Base-by-base conservation (phyloP, 2,797 vertebrate genomes). In the Lycodopsis pacificus region DNA sequence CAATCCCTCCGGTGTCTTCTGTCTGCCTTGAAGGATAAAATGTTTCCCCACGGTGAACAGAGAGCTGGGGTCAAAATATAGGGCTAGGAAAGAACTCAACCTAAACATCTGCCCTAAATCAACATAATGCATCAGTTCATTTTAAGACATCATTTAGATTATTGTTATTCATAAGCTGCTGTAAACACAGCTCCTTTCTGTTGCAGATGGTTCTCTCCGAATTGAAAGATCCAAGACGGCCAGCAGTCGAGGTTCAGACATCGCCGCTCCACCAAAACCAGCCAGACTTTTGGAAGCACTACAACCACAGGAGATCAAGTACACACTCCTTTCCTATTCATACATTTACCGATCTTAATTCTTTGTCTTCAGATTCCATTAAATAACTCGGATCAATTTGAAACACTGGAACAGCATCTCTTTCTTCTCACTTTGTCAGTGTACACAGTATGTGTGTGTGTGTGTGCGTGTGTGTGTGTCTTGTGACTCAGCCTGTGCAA, bases 401-500 rank as follows among this genome's bases (percentile, higher is more conserved):
- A 82, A 68, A 77, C 44, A 54, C 34, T 8, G 25, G 13, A 22
- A n/a, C 38, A 71, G 57, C 71, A 30, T n/a, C 22, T 17, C 13
- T 46, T 20, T 32, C 19, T 27, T 38, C 17, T 59, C 54, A 6
- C 2, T 53, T 20, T 44, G 0, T 40, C 27, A 8, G 46, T 25
- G n/a, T 78, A 13, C 73, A 27, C 70, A 57, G 19, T 49, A 15
- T 42, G 5, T 54, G 14, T 32, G 46, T 76, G 62, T 67, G 46
- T 76, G 72, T 61, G 27, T 57, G 63, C 42, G 19, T 56, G 22
- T 61, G 27, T 66, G 34, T 56, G 27, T 51, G 53, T 85, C 88
- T 88, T 88, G 85, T 95, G 94, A 95, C 91, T 94, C 90, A 89
- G 30, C 68, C 72, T 93, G 81, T 91, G 91, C 88, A 91, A 95